A percentile compares a stretch with the other conserved stretches of the same genome.
Evolutionary conservation across 2,113 vertebrate species (phyloP).

Genomic region (Phalacrocorax carbo): DNA sequence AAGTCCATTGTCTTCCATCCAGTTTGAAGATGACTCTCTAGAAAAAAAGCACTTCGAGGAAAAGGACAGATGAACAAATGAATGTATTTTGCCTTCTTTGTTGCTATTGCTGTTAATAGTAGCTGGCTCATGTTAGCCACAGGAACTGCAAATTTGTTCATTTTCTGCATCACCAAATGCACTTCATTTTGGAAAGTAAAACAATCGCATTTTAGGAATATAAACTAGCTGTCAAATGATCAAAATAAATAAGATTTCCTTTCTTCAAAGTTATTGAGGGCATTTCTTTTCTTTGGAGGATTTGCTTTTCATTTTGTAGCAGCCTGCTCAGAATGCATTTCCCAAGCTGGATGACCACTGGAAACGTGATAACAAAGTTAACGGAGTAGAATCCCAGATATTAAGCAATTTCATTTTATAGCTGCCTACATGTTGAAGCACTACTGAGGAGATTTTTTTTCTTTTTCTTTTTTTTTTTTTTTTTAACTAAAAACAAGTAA

Average conservation of each 20-base stretch:
- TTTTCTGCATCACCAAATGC: neutral
- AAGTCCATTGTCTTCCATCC: neutral
- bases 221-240: neutral
- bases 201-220: neutral
- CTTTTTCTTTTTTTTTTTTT: too few species aligned
- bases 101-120: neutral
- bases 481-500: neutral
- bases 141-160: neutral
- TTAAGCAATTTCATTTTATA: neutral
- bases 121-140: neutral
- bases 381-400: neutral
- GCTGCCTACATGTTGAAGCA: neutral
- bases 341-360: neutral
- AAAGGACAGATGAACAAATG: neutral
- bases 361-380: neutral
- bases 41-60: neutral
- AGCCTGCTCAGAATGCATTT: neutral
- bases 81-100: neutral
- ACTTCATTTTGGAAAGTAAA: neutral
- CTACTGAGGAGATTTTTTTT: neutral
- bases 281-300: neutral
- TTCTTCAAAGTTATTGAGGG: neutral
- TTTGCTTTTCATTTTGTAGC: neutral
- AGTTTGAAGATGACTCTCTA: rapidly evolving
- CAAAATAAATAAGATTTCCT: neutral